phyloP scores from a whole-genome alignment of 2,797 vertebrate species.

The Argentina silus region DNA sequence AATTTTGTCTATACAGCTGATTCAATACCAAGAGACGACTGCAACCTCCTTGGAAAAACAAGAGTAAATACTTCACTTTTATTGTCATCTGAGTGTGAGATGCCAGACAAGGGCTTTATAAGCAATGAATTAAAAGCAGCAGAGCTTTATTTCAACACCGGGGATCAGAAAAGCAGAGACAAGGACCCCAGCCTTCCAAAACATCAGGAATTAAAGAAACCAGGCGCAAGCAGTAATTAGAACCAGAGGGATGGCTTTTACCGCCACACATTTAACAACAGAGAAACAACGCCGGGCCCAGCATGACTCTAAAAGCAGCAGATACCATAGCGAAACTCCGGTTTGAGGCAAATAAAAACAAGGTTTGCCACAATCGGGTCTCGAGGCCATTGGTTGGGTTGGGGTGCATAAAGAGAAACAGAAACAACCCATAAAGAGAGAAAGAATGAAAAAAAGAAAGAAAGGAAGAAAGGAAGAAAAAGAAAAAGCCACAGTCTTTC shows the following conservation, averaged over 20 bases:
- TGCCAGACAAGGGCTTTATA: conserved; percentile 59
- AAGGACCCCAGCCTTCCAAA: conserved; percentile 54
- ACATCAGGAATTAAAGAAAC: conserved; percentile 72
- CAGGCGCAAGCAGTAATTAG: conserved; percentile 64
- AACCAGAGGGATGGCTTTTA: conserved; percentile 62
- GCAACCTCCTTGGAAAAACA: conserved; percentile 65
- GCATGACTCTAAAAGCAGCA: conserved; percentile 51
- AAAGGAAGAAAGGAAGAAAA: conserved; percentile 49
- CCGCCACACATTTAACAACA: conserved; percentile 48
- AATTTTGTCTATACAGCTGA: conserved; percentile 33
- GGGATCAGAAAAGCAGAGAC: conserved; percentile 34
- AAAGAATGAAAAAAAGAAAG: conserved; percentile 56
- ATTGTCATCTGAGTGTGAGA: conserved; percentile 63
- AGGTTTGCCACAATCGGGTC: conserved; percentile 58
- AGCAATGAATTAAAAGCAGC: conserved; percentile 66
- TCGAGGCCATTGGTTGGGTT: conserved; percentile 42
- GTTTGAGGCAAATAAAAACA: conserved; percentile 63
- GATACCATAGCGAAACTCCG: conserved; percentile 52
- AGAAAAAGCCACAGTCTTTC: conserved; percentile 37
- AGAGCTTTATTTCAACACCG: conserved; percentile 55
- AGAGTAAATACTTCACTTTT: conserved; percentile 75
- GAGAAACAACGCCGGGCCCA: conserved; percentile 33
- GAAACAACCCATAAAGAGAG: conserved; percentile 60
- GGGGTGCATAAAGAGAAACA: conserved; percentile 56
- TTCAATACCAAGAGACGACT: conserved; percentile 47